phyloP scores from a whole-genome alignment of 1,140 invertebrate species.

The Neuroterus valhalla region DNA sequence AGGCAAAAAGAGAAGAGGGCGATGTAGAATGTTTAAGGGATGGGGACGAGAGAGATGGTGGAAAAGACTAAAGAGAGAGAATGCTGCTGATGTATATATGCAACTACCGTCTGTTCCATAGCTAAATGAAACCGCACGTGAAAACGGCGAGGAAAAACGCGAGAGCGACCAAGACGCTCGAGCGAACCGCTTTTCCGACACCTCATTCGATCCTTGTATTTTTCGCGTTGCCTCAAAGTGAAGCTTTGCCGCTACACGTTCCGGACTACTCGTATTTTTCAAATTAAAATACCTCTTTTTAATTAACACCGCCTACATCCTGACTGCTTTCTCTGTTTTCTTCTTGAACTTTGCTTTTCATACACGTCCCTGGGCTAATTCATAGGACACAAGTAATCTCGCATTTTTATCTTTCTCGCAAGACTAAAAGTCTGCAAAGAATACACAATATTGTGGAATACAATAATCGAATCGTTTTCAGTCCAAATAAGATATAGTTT shows the following conservation, averaged over 20 bases:
- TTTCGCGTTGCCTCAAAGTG: slow-evolving; percentile 32
- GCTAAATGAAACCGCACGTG: slow-evolving; percentile 73
- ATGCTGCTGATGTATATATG: slow-evolving; percentile 54
- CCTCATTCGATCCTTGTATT: slow-evolving; percentile 43
- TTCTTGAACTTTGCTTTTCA: slow-evolving; percentile 9
- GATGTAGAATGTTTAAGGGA: slow-evolving; percentile 26
- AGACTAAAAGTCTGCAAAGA: background rate
- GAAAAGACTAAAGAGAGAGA: slow-evolving; percentile 52
- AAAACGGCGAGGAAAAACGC: slow-evolving; percentile 58
- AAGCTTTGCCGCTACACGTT: slow-evolving; percentile 31
- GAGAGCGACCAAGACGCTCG: slow-evolving; percentile 55
- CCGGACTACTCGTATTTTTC: slow-evolving; percentile 22
- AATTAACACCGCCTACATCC: slow-evolving; percentile 25
- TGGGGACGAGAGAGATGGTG: slow-evolving; percentile 51
- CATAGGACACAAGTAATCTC: background rate
- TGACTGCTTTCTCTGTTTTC: background rate
- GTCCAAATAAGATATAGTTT: background rate
- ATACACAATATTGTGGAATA: background rate
- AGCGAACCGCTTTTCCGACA: slow-evolving; percentile 59
- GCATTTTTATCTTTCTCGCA: background rate
- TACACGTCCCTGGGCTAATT: slow-evolving; percentile 21
- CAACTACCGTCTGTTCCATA: slow-evolving; percentile 49
- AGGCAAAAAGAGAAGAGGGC: slow-evolving; percentile 34
- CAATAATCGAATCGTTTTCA: background rate
- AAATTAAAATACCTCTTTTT: slow-evolving; percentile 28